Evolutionary conservation across 1,140 invertebrate genomes (phyloP).

Genomic region (Zaprionus inermis): DNA sequence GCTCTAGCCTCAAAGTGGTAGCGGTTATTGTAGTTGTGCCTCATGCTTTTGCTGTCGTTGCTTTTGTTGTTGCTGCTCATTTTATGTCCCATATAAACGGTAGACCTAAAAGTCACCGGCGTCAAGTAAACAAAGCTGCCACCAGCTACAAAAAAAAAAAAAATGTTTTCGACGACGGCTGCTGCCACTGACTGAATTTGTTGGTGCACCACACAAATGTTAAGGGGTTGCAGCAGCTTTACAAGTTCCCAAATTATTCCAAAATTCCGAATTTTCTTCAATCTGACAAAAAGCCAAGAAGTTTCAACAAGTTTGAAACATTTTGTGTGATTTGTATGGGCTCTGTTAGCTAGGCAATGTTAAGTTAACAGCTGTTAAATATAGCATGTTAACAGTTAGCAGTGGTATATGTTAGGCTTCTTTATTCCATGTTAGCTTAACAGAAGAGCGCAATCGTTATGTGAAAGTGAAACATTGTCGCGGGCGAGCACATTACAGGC

Average conservation of each 20-base stretch:
- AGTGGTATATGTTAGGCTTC: no score
- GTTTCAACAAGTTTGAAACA: no score
- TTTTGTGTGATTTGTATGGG: neutral
- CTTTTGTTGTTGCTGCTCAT: conserved; percentile 65
- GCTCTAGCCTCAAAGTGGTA: conserved; percentile 16
- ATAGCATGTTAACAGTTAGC: no score
- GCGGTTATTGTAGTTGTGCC: conserved; percentile 26
- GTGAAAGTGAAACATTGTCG: no score
- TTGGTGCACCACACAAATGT: conserved; percentile 30
- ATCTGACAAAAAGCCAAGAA: neutral
- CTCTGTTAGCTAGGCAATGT: no score
- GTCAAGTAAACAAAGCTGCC: conserved; percentile 62
- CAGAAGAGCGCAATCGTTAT: no score
- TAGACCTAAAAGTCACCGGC: conserved; percentile 66
- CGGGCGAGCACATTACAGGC: no score
- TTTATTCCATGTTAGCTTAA: no score
- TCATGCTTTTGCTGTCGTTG: conserved; percentile 29
- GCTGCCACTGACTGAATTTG: conserved; percentile 4
- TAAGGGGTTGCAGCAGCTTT: neutral
- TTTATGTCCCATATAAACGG: conserved; percentile 69
- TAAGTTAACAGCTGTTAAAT: no score
- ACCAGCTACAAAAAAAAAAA: conserved; percentile 11
- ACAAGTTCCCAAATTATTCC: neutral
- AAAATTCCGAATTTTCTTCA: neutral
- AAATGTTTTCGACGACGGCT: conserved; percentile 31